These are phyloP conservation scores for Hydra vulgaris DNA, from an alignment of 30 jellyfish, hydroid and myxozoan species.

Conservation along the genomic window DNA sequence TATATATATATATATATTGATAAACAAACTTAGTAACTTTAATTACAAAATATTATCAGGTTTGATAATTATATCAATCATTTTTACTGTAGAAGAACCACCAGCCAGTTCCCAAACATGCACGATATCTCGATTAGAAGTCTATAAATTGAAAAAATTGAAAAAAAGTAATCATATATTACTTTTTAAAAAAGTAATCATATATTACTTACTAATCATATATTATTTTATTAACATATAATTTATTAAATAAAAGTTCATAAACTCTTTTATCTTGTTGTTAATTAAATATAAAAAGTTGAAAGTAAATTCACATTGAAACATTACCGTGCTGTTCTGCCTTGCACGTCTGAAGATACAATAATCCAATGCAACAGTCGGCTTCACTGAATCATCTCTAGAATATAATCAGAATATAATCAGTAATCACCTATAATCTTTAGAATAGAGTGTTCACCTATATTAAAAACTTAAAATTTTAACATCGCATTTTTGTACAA, in stretches of 20 bases:
- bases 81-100: background rate
- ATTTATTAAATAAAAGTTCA: too few species aligned
- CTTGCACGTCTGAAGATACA: background rate
- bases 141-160: background rate
- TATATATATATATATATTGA: too few species aligned
- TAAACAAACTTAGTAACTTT: background rate
- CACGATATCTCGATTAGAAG: background rate
- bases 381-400: background rate
- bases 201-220: background rate
- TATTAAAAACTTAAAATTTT: too few species aligned
- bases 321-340: background rate
- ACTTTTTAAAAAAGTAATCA: background rate
- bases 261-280: too few species aligned
- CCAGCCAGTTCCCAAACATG: background rate
- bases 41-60: background rate
- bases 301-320: background rate
- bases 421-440: too few species aligned
- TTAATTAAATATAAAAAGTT: too few species aligned
- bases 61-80: background rate
- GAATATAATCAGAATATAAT: too few species aligned
- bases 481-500: too few species aligned
- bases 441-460: too few species aligned
- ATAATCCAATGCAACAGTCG: background rate
- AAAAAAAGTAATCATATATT: too few species aligned
- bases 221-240: too few species aligned